A percentile compares a stretch with the other conserved stretches of the same genome.
Evolutionary conservation across 2,113 vertebrate species (phyloP).

Genomic region (Montifringilla adamsi): DNA sequence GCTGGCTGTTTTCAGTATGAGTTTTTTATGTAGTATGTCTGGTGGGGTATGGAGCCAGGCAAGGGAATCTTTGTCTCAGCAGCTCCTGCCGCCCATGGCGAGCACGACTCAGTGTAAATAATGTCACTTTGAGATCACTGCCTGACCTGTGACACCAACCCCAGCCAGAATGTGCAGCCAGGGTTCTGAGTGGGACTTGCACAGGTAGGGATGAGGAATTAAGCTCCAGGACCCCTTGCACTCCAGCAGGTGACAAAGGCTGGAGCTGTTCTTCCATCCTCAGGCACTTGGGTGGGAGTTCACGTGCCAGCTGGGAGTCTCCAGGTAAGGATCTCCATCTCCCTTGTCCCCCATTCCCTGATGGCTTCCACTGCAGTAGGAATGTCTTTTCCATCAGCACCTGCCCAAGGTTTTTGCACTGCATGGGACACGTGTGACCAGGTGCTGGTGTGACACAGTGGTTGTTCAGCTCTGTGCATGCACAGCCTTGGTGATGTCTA

Average conservation of each 20-base stretch:
- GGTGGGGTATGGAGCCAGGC: background rate
- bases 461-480: background rate
- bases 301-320: background rate
- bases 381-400: background rate
- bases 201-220: background rate
- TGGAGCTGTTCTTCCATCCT: background rate
- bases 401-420: background rate
- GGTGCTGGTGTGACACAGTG: background rate
- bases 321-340: background rate
- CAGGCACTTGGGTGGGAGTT: accelerated
- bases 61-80: background rate
- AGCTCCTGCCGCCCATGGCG: background rate
- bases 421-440: too few species aligned
- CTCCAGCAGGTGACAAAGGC: background rate
- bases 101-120: too few species aligned
- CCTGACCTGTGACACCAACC: background rate
- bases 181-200: too few species aligned
- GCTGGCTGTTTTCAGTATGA: background rate
- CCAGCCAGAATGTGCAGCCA: background rate
- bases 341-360: background rate
- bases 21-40: background rate
- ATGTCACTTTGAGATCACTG: background rate
- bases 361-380: background rate
- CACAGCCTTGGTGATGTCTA: background rate
- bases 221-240: background rate